Percentiles rank a stretch among this genome's conserved stretches.
Conservation (phyloP, 2,113 vertebrate genomes). For the Himantopus leucocephalus region DNA sequence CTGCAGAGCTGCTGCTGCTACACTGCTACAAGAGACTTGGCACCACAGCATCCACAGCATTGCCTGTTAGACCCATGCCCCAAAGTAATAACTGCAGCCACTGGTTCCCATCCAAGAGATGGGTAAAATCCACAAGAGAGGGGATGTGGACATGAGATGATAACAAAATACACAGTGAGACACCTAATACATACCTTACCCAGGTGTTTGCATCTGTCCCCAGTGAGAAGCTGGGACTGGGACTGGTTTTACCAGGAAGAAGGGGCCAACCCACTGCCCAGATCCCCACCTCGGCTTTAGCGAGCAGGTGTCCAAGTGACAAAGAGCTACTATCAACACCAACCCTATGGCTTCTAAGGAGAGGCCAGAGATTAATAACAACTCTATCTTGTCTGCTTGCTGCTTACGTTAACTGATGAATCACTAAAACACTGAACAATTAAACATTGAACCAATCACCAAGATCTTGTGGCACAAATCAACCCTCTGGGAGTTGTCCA, state of each 20-base stretch:
- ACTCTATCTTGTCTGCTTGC: background rate
- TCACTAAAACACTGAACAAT: background rate
- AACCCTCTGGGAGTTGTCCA: background rate
- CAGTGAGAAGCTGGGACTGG: background rate
- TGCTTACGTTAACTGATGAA: background rate
- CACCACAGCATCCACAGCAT: background rate
- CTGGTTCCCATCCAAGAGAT: background rate
- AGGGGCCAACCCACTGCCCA: background rate
- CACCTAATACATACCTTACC: fast-evolving
- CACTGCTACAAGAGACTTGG: background rate
- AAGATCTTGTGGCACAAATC: background rate
- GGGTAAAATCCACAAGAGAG: background rate
- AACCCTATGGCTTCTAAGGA: background rate
- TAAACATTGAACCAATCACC: background rate
- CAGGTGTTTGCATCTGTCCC: background rate
- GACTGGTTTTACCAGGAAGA: background rate
- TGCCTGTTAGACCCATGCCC: background rate
- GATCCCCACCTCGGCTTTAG: background rate
- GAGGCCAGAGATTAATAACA: background rate
- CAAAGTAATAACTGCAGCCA: background rate
- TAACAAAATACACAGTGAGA: background rate
- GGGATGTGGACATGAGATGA: background rate
- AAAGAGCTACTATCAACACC: background rate
- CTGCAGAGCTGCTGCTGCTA: conserved; percentile 14
- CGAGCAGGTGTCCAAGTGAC: fast-evolving